Conservation (phyloP, 1,140 invertebrate genomes). For the Bombus difficillimus region DNA sequence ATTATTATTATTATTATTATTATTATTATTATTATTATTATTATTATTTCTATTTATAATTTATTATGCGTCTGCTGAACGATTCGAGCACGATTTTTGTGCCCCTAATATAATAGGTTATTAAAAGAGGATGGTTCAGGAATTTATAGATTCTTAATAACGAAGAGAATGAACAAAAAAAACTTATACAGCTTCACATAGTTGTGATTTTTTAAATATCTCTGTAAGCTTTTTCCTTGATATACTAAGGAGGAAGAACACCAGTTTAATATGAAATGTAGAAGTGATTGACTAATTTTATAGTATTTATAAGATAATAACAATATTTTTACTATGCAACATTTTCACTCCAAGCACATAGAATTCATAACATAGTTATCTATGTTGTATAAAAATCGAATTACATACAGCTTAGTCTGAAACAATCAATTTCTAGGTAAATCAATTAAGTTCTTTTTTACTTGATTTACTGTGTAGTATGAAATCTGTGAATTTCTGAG, state of each 20-base stretch:
- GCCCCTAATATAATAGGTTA: constrained; percentile 8
- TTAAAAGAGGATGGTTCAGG: constrained; percentile 15
- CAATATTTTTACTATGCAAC: not conserved
- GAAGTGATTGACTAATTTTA: not conserved
- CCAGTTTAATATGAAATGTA: not conserved
- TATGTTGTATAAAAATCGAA: not conserved
- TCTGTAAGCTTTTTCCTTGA: not conserved
- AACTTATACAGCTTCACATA: not conserved
- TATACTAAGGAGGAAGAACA: no score
- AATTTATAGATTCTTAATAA: not conserved
- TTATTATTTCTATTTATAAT: constrained; percentile 68
- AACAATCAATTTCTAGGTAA: not conserved
- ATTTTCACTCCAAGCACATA: not conserved
- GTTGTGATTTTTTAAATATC: not conserved
- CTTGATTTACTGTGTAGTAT: not conserved
- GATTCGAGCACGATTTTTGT: constrained; percentile 19
- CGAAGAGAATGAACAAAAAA: not conserved
- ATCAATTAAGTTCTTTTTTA: not conserved
- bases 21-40: not conserved
- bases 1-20: constrained; percentile 7
- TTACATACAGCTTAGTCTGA: not conserved
- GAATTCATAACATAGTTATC: not conserved
- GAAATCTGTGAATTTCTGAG: constrained; percentile 1
- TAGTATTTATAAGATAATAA: not conserved
- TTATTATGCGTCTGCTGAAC: constrained; percentile 67